Conservation (phyloP, 2,797 vertebrate species). For the Halcyon chelicuti region DNA sequence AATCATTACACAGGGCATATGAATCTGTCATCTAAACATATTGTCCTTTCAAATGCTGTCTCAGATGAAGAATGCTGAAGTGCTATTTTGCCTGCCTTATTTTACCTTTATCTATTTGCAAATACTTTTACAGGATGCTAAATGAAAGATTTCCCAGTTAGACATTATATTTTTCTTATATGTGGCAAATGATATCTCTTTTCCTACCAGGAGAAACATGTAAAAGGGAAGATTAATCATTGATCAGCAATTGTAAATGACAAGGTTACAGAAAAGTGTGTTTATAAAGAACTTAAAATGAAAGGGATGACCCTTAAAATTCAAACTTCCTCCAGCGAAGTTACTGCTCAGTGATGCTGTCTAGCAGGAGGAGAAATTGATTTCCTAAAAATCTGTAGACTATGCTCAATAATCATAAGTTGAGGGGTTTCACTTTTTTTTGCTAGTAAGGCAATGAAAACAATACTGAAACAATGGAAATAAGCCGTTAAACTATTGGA, state of each 20-base stretch:
- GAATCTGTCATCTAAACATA: background rate
- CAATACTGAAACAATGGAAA: background rate
- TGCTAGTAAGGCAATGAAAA: background rate
- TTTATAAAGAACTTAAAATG: background rate
- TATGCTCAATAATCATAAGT: background rate
- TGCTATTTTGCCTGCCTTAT: background rate
- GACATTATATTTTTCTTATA: background rate
- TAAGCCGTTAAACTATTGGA: background rate
- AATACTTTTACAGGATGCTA: background rate
- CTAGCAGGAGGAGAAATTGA: background rate
- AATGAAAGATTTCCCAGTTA: background rate
- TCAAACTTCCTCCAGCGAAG: background rate
- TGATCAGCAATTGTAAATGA: background rate
- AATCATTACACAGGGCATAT: background rate
- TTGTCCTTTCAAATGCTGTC: background rate
- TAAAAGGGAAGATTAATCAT: background rate
- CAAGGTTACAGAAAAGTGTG: background rate
- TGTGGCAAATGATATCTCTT: background rate
- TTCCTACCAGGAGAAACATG: background rate
- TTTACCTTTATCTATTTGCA: background rate
- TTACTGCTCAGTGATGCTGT: background rate
- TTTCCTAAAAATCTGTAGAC: background rate
- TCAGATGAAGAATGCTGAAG: background rate
- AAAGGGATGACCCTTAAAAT: background rate
- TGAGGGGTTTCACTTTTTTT: background rate